A percentile compares a stretch with the other conserved stretches of the same genome.
Evolutionary conservation across 2,797 vertebrate species (phyloP).

Genomic region (Gymnoscopelus microlampas): DNA sequence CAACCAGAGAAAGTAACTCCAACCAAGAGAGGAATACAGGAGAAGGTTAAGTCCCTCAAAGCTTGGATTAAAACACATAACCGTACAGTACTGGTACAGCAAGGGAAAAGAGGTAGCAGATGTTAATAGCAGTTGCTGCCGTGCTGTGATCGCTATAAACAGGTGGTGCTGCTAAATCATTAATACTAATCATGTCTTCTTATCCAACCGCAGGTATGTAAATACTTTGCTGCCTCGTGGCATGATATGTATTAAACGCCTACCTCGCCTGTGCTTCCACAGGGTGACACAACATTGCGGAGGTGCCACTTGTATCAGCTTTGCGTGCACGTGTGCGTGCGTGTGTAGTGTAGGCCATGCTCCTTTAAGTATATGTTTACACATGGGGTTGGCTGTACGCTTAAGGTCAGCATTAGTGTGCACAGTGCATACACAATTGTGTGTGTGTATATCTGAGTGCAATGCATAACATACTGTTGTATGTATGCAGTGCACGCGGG

Average conservation of each 20-base stretch:
- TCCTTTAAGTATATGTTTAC: too few relatives aligned
- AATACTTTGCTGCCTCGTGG: conserved; percentile 25
- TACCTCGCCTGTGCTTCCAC: conserved; percentile 29
- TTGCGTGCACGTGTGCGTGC: neutral
- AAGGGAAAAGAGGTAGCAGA: conserved; percentile 14
- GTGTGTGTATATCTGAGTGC: neutral
- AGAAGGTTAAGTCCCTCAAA: conserved; percentile 20
- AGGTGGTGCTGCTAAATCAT: conserved; percentile 47
- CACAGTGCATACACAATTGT: neutral
- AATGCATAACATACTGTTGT: too few relatives aligned
- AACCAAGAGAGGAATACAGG: conserved; percentile 1
- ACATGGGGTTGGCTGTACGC: too few relatives aligned
- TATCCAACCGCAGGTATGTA: conserved; percentile 23
- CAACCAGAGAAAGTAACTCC: conserved; percentile 7
- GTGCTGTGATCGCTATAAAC: conserved; percentile 36
- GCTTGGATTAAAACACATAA: conserved; percentile 11
- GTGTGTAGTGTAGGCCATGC: neutral
- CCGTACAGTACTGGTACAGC: conserved; percentile 4
- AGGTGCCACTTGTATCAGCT: conserved; percentile 48
- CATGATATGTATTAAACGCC: conserved; percentile 35
- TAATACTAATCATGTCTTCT: conserved; percentile 29
- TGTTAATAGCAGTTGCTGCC: conserved; percentile 20
- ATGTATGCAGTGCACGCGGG: neutral
- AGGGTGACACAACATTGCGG: conserved; percentile 40
- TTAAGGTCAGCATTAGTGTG: too few relatives aligned